Base-by-base conservation (phyloP, 2,797 vertebrate genomes). In the Lophius americanus region DNA sequence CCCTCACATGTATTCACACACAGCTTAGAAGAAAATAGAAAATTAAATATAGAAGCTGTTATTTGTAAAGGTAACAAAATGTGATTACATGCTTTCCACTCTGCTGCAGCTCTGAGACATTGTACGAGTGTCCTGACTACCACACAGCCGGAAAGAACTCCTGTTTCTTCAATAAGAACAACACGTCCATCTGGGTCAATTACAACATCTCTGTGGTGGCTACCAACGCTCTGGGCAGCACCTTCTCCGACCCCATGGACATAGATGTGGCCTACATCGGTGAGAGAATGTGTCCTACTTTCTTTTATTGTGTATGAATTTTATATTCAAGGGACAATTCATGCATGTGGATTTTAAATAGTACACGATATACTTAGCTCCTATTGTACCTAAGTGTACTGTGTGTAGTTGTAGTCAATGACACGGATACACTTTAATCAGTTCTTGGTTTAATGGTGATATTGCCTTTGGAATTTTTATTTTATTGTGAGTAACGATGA, bases 151-250 rank as follows among this genome's bases (percentile, higher is more conserved):
- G 97, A 2, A 83, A 92, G 63, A 96, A 96, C 90, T 96, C 96
- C 76, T 99, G 98, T 81, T 96, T 95, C 91, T 99, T 99, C 65
- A 94, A 93, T 88, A 96, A 95, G 91, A 94, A 94, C 1, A 70
- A 95, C 66, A 97, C 96, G 0, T 94, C 92, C 39, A 85, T 96
- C 43, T 96, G 95, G 96, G 90, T 93, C 59, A 91, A 90, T 50
- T 99, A 98, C 51, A 88, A 94, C 92, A 96, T 98, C 90, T 95
- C 91, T 0, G 92, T 99, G 53, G 94, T 90, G 47, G 97, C 97
- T 75, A 94, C 89, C 4, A 99, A 98, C 56, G 51, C 88, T 1
- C 70, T 93, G 76, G 97, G 97, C 70, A 94, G 82, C 75, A 95
- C 86, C 51, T 79, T 88, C 60, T 99, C 97, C 0, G 93, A 97